Evolutionary conservation across 2,888 invertebrate genomes (phyloP), one percentile per base, ranked within the genome.

Genomic region (Synanthedon tipuliformis): DNA sequence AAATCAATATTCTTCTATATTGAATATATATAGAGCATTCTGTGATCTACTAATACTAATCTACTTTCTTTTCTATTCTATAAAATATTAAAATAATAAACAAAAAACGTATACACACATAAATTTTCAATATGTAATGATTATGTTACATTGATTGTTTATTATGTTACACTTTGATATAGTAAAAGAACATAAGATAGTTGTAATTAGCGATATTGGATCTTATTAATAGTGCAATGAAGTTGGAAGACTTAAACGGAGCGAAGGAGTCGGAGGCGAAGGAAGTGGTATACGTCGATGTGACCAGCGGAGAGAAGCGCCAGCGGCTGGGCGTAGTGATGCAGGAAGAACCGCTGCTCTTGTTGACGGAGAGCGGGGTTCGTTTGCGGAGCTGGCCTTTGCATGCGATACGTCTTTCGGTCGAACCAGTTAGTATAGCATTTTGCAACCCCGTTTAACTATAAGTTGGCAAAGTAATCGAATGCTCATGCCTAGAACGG

Each of bases 251-350:
- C 4, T 51, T 71, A 11, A 66, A 12, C 8, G 12, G 12, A 12
- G 12, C 60, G 55, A 68, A 60, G 41, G 73, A 68, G 13, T 62
- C 66, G 68, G 75, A 73, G 15, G 64, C 58, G 50, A 72, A 65
- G 55, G 76, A 76, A 41, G 57, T 61, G 11, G 60, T 59, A 41
- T 52, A 52, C 12, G 57, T 54, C 4, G 75, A 74, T 52, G 59
- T 69, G 60, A 68, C 73, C 51, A 65, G 70, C 52, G 49, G 48
- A 5, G 55, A 55, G 23, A 51, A 51, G 48, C 55, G 41, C 48
- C 61, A 59, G 52, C 58, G 61, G 34, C 59, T 66, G 50, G 53
- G 56, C 34, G 59, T 61, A 10, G 50, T 56, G 23, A 50, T 50
- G n/a, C 18, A 52, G 51, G 66, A 64, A 15, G 60, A 59, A 51